Conservation (phyloP, 2,113 vertebrate species). For the Jaculus jaculus region DNA sequence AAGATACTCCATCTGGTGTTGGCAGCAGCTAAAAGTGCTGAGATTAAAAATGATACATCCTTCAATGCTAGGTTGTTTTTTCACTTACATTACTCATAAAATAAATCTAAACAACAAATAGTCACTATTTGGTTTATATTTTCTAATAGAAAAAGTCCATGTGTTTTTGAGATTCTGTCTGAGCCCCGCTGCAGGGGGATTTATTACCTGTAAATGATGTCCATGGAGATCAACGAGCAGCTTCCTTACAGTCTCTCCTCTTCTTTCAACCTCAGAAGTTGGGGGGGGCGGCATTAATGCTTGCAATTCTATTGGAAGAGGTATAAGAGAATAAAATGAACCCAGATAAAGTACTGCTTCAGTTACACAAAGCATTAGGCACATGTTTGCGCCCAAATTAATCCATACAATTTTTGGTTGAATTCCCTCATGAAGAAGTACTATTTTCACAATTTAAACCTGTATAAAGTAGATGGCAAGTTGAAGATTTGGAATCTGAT, state of each 20-base stretch:
- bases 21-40: slow-evolving; percentile 84
- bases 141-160: slow-evolving; percentile 85
- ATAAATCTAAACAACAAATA: slow-evolving; percentile 88
- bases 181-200: slow-evolving; percentile 77
- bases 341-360: background rate
- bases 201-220: slow-evolving; percentile 85
- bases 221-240: slow-evolving; percentile 79
- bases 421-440: slow-evolving; percentile 40
- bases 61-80: slow-evolving; percentile 81
- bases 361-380: slow-evolving; percentile 17
- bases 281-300: slow-evolving; percentile 60
- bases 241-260: slow-evolving; percentile 80
- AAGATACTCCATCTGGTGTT: slow-evolving; percentile 84
- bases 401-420: slow-evolving; percentile 13
- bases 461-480: slow-evolving; percentile 4
- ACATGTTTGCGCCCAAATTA: slow-evolving; percentile 27
- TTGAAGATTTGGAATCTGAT: slow-evolving; percentile 9
- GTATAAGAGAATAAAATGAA: slow-evolving; percentile 55
- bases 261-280: slow-evolving; percentile 73
- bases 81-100: slow-evolving; percentile 83
- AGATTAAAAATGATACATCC: slow-evolving; percentile 89
- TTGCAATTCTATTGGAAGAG: slow-evolving; percentile 47
- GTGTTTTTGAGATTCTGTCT: slow-evolving; percentile 85
- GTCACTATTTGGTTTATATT: slow-evolving; percentile 86
- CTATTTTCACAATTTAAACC: slow-evolving; percentile 44